These are phyloP conservation scores for Gryllus longicercus DNA, from an alignment of 2,888 invertebrate species.

Conservation along the genomic window DNA sequence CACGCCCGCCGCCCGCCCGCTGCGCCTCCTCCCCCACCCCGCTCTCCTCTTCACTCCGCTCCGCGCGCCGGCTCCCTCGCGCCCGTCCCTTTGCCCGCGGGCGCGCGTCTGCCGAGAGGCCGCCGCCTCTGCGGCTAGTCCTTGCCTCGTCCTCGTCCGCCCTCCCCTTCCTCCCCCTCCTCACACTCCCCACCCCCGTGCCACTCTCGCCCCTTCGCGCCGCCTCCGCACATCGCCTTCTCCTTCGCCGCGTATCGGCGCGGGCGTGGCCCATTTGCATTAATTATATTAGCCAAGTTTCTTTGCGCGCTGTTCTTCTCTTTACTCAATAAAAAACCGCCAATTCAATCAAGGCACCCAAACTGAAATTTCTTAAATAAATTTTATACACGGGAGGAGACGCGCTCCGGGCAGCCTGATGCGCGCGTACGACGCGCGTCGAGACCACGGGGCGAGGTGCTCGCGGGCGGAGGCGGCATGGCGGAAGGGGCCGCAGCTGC, in stretches of 20 bases:
- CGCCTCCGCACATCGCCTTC: neutral
- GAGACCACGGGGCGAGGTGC: too few species aligned
- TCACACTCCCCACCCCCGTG: too few species aligned
- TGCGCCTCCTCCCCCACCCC: neutral
- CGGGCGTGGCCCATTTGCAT: constrained; percentile 1
- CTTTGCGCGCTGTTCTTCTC: constrained; percentile 17
- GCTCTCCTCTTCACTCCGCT: neutral
- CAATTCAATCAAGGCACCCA: neutral
- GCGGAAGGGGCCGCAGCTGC: too few species aligned
- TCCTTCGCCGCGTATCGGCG: neutral
- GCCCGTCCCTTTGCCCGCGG: neutral
- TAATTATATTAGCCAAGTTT: constrained; percentile 9
- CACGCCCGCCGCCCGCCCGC: neutral
- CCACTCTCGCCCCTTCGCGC: neutral
- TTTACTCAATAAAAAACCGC: constrained; percentile 6
- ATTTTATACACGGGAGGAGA: neutral
- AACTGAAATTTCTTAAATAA: neutral
- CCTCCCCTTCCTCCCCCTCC: neutral
- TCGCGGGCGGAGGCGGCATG: too few species aligned
- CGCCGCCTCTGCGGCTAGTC: neutral
- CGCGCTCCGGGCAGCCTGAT: too few species aligned
- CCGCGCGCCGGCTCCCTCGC: neutral
- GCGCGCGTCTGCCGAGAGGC: neutral
- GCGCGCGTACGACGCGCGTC: too few species aligned
- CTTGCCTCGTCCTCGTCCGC: neutral